Evolutionary conservation across 2,797 vertebrate genomes (phyloP).

Genomic region (Acipenser oxyrinchus): DNA sequence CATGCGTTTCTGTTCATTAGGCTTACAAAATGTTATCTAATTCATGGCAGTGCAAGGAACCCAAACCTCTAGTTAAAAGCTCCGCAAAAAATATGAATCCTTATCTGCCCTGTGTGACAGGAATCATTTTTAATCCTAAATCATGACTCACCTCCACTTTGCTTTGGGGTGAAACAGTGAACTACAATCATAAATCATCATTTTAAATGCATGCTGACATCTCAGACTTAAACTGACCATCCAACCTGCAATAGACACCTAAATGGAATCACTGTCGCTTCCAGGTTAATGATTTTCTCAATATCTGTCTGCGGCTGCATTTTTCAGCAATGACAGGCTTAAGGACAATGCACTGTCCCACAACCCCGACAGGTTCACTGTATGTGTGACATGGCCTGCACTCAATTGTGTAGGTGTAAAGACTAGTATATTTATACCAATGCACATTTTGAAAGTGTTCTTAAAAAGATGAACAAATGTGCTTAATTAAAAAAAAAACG

Average conservation of each 20-base stretch:
- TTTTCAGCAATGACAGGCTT: not conserved
- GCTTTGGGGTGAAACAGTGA: not conserved
- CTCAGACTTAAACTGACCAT: constrained; percentile 2
- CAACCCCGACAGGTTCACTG: too few relatives aligned
- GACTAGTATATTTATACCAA: too few relatives aligned
- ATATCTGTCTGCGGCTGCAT: not conserved
- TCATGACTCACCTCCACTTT: not conserved
- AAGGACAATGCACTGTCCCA: too few relatives aligned
- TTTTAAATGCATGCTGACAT: constrained; percentile 4
- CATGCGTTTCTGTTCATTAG: too few relatives aligned
- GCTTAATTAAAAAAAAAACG: too few relatives aligned
- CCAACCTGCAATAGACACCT: constrained; percentile 1
- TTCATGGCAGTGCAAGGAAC: too few relatives aligned
- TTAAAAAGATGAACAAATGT: too few relatives aligned
- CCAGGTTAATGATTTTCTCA: not conserved
- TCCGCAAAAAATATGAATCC: not conserved
- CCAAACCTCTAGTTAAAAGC: too few relatives aligned
- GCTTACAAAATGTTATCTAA: too few relatives aligned
- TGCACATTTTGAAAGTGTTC: too few relatives aligned
- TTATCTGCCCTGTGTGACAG: constrained; percentile 7
- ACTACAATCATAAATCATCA: constrained; percentile 1
- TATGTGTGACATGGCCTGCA: too few relatives aligned
- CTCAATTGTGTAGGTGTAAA: too few relatives aligned
- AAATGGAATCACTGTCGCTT: not conserved
- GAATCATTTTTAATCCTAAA: constrained; percentile 5